A percentile compares a stretch with the other conserved stretches of the same genome.
phyloP scores from a whole-genome alignment of 2,113 vertebrate species.

The Anser brachyrhynchus region DNA sequence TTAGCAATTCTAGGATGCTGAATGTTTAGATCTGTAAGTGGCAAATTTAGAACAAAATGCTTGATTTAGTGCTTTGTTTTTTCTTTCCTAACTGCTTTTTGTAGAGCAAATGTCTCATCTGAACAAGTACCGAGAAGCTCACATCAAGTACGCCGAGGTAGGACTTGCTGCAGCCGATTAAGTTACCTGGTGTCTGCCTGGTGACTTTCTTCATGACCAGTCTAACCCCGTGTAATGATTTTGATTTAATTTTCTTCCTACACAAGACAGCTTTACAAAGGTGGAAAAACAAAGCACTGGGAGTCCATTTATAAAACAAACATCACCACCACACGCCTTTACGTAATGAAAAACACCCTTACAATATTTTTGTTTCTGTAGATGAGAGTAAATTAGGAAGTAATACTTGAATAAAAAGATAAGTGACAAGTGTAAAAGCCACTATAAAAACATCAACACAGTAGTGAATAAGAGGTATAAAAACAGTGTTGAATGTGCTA shows the following conservation, averaged over 20 bases:
- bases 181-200: background rate
- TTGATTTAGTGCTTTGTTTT: background rate
- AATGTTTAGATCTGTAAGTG: background rate
- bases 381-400: background rate
- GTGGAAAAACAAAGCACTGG: background rate
- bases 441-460: background rate
- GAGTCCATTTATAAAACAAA: background rate
- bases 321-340: accelerated
- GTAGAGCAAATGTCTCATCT: background rate
- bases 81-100: background rate
- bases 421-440: background rate
- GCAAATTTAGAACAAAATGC: background rate
- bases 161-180: background rate
- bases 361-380: background rate
- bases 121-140: background rate
- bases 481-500: background rate
- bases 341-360: background rate
- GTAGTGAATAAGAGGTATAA: background rate
- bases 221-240: background rate
- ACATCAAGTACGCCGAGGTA: background rate
- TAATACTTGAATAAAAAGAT: background rate
- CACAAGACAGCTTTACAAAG: background rate
- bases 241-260: background rate
- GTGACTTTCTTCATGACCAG: background rate
- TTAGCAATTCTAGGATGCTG: background rate